Base-by-base conservation (phyloP, 1,140 invertebrate genomes). In the Euglossa dilemma region DNA sequence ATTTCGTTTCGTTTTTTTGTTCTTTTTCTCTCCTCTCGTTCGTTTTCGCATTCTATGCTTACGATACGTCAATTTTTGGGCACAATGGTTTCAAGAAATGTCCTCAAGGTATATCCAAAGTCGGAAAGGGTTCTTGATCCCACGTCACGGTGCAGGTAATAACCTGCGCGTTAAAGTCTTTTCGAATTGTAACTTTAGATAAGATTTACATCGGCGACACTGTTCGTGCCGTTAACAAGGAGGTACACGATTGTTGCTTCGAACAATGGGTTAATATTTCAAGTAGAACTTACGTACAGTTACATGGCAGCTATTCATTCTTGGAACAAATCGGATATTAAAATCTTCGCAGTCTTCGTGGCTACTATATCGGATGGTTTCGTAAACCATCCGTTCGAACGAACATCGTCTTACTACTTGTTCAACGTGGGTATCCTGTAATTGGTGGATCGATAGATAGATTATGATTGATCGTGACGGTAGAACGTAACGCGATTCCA, bases 121-220 rank as follows among this genome's bases (percentile, higher is more conserved):
- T 43, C 9, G 52, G 43, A 45, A 57, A 52, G 57, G 50, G 50
- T 36, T 57, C 47, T 76, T 52, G 80, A 82, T 69, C 73, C 63
- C 73, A 69, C 4, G 63, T 67, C 57, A n/a, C 4, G 12, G 23
- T 47, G 59, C 71, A 28, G 25, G 23, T 52, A 56, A 5, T 36
- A 20, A 57, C 76, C 47, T 69, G 64, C 45, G 80, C 80, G 73
- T 82, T 82, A 23, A 83, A 78, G 56, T 83, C 74, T 83, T 83
- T 47, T 23, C 45, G 56, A 25, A 43, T 50, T 47, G 28, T 47
- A 56, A 50, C 16, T 52, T 67, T 47, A 36, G 25, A 59, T 69
- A 72, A 45, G 77, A 72, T 72, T 36, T 20, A 12, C 14, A n/a
- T 9, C 52, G 76, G 9, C 57, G 12, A 23, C n/a, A 43, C 6